Base-by-base conservation (phyloP, 2,797 vertebrate genomes). In the Diglossa cyanea region DNA sequence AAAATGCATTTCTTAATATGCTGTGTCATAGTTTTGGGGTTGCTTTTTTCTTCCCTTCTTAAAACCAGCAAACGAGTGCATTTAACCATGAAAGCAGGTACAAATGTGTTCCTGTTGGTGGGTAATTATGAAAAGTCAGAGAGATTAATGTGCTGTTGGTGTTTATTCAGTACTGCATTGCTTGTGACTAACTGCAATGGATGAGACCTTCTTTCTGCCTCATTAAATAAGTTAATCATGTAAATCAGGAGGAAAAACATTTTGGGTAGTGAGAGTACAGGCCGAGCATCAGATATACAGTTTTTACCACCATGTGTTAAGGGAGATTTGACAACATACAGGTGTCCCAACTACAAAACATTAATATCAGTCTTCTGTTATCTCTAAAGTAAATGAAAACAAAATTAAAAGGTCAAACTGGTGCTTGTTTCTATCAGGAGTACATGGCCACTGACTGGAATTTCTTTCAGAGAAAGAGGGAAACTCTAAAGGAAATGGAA, bases 171-270 rank as follows among this genome's bases (percentile, higher is more conserved):
- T 94, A 78, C 83, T 71, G 94, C 91, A 67, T 96, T 95, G 84
- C 96, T 96, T 94, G 96, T 96, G 93, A 95, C 94, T 97, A 97
- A 97, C 91, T 96, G 96, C 92, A 91, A 95, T 95, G 86, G 84
- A 86, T 92, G 86, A 97, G 94, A 93, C 92, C 93, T 97, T 96
- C 93, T 97, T 97, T 97, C 95, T 97, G 95, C 96, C 96, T 98
- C 98, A 98, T 98, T 98, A 98, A 97, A 95, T 97, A 98, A 98
- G 96, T 98, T 98, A 98, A 98, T 98, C 96, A 97, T 97, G 95
- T 97, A 97, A 97, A 97, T 97, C 97, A 96, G 79, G 79, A 88
- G 80, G 89, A 96, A 88, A 90, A 96, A 91, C 93, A 90, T 91
- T 94, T 95, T 95, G 87, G 67, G 91, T 95, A 93, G 77, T 50